Base-by-base conservation (phyloP, 2,113 vertebrate species). In the Empidonax traillii region DNA sequence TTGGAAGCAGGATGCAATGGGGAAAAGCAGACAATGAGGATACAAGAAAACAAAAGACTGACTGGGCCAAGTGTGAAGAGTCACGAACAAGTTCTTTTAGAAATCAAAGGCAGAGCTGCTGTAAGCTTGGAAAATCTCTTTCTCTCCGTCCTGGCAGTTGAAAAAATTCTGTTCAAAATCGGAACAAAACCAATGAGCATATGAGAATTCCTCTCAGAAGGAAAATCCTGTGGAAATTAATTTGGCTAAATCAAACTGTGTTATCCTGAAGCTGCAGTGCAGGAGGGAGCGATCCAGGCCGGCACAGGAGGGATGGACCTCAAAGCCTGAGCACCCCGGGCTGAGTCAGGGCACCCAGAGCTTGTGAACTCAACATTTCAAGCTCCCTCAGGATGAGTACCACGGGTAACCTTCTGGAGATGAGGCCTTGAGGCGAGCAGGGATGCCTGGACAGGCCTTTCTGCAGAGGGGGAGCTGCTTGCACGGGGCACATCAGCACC, bases 1-100 rank as follows among this genome's bases (percentile, higher is more conserved):
- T 92, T 14, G 8, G 44, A 85, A 93, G 44, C 37, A 49, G 53
- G 62, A 78, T 55, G 52, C 81, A 85, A 41, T 53, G 33, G 63
- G 66, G 41, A 31, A 59, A 95, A 68, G 27, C 43, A 93, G 82
- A 80, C 80, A 86, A 75, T 73, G 44, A 68, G 56, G 84, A 78
- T 21, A 37, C 20, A 81, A 39, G 24, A 63, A 93, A 93, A 92
- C 72, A 86, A 90, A 96, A 82, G 68, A 43, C 62, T 92, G 83
- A 46, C 62, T 73, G 61, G 37, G 73, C 27, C 52, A 35, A 85
- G 78, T 17, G 16, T 52, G 71, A 79, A 75, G 44, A 89, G 43
- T 35, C 23, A 21, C 7, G 28, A 76, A 37, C 25, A 56, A 65
- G 39, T 53, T 59, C 9, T 87, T 93, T 77, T 28, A n/a, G 75